Evolutionary conservation across 1,140 invertebrate species (phyloP), one percentile per base, ranked within the genome.

Genomic region (Leptonema lineaticorne): DNA sequence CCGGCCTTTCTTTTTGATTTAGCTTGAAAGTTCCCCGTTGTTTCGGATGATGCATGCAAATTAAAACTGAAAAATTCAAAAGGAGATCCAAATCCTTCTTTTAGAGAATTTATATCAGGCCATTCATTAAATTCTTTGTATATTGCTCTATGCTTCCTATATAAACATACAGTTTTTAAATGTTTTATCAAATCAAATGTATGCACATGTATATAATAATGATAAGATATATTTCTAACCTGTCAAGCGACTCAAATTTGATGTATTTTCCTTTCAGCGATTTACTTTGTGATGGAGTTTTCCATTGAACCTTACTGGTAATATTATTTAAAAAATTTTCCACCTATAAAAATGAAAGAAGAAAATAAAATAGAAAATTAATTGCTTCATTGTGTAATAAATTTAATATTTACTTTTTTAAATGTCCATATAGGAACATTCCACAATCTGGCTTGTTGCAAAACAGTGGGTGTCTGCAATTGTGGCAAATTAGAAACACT

Each of bases 351-450:
- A 14, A 41, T 4, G 2, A 16, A n/a, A n/a, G 2, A 41, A 33
- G 30, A 5, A 48, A 53, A 9, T 26, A 26, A 6, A 18, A 20
- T n/a, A n/a, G n/a, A n/a, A n/a, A 30, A 58, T 58, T 26, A 3
- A 58, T 4, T 9, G 53, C 4, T 20, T 22, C 20, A 57, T 7
- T 7, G 24, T 11, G 53, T 57, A 8, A 57, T 11, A 6, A 4
- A 27, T 22, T 4, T 11, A 22, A 20, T n/a, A 22, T 22, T 14
- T 41, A 87, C 82, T 75, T 84, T 85, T 37, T 86, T 83, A 41
- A 84, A 81, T 65, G 86, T 79, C 77, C 84, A 86, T 73, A 88
- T 84, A 73, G 86, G 86, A 74, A 85, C 85, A 70, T 83, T 82
- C 82, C 82, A 85, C 72, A 60, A 80, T 71, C 78, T 75, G 67